Conservation (phyloP, 2,113 vertebrate species). For the Trachemys scripta region DNA sequence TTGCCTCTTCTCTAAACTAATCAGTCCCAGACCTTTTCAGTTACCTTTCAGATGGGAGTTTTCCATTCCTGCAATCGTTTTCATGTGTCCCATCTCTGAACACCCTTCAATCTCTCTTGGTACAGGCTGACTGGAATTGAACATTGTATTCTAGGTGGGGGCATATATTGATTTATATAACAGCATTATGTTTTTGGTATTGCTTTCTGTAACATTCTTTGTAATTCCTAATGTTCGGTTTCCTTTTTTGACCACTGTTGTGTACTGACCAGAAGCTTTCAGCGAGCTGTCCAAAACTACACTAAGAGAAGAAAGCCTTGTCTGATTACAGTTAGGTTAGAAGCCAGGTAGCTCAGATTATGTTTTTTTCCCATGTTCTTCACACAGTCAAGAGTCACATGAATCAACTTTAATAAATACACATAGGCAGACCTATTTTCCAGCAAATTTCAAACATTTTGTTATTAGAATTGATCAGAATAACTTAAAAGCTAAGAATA, state of each 20-base stretch:
- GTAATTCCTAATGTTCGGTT: not conserved
- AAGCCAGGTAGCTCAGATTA: not conserved
- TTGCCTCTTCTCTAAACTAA: not conserved
- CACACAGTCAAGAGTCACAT: not conserved
- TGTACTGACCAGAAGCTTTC: not conserved
- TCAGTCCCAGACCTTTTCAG: not conserved
- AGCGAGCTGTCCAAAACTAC: not conserved
- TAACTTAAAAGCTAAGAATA: not conserved
- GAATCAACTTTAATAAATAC: not conserved
- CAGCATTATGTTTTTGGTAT: not conserved
- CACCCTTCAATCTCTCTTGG: not conserved
- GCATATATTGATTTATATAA: not conserved
- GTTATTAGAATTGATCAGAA: not conserved
- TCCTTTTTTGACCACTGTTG: not conserved
- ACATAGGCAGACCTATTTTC: not conserved
- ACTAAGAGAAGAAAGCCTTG: not conserved
- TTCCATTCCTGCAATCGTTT: not conserved
- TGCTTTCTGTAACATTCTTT: not conserved
- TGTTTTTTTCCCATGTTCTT: not conserved
- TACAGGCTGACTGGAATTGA: not conserved
- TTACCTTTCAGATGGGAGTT: not conserved
- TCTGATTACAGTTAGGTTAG: not conserved
- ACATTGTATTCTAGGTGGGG: not conserved
- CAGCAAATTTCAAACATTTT: not conserved
- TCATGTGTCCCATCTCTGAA: not conserved